Conservation (phyloP, 2,113 vertebrate species). For the Phalacrocorax aristotelis region DNA sequence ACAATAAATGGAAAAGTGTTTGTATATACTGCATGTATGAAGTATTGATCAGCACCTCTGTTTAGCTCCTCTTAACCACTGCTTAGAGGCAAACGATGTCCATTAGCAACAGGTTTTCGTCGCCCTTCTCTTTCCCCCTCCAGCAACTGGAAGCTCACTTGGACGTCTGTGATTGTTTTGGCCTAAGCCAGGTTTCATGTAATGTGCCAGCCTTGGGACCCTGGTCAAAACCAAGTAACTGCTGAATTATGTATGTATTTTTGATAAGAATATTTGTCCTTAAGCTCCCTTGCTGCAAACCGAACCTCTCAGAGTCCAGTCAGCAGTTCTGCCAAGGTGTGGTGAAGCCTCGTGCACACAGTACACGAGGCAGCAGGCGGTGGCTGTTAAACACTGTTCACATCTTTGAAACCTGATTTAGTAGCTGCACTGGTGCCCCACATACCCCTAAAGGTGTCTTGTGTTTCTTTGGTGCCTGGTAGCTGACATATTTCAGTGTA, state of each 20-base stretch:
- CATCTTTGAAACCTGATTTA: background rate
- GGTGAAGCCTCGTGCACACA: background rate
- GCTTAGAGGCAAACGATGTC: background rate
- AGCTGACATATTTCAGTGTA: background rate
- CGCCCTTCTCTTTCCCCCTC: background rate
- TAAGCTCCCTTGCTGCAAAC: background rate
- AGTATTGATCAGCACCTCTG: background rate
- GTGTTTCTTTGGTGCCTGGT: background rate
- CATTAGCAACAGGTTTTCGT: background rate
- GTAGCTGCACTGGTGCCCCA: background rate
- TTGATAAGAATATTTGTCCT: background rate
- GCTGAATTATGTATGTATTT: background rate
- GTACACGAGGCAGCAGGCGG: background rate
- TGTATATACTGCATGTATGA: background rate
- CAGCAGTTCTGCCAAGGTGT: background rate
- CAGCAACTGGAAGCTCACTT: conserved; percentile 1
- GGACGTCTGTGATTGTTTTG: conserved; percentile 5
- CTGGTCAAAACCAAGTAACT: background rate
- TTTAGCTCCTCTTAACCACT: background rate
- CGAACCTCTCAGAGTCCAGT: background rate
- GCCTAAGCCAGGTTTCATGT: background rate
- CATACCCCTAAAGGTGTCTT: background rate
- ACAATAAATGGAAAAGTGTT: background rate
- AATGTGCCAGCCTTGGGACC: background rate
- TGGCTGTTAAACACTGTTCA: background rate